Evolutionary conservation across 2,113 vertebrate genomes (phyloP), one percentile per base, ranked within the genome.

Genomic region (Dolichotis patagonum): DNA sequence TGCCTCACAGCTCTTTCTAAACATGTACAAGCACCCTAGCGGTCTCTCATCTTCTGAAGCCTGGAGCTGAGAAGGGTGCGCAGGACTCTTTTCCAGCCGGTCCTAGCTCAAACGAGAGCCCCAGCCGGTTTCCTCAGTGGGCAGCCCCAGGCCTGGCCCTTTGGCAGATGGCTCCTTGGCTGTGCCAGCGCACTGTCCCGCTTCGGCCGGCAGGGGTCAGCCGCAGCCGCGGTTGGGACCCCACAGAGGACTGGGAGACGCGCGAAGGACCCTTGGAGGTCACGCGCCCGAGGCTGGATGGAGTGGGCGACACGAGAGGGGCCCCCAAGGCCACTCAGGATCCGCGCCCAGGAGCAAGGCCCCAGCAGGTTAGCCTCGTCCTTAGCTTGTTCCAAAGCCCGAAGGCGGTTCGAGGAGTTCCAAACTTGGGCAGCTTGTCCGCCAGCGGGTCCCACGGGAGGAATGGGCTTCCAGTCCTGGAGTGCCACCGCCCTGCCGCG

Each of bases 171-270:
- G 75, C 75, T 49, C 26, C 12, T 52, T 26, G 77, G 46, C 30
- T 12, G 22, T 28, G 35, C 4, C 13, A 3, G 63, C 2, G 30
- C 56, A 1, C 38, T 38, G n/a, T 73, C 65, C 84, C 5, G n/a
- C 32, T 30, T 32, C 9, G 10, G 89, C 86, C 93, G 41, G 78
- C 62, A 93, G 97, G 49, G 95, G 96, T 88, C 97, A 97, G 94
- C 73, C 52, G 26, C 30, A 28, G 69, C 85, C 63, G 54, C 35
- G 0, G 49, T 24, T 62, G 81, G 24, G 73, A 75, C 2, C 35
- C 10, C 24, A 38, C 8, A 0, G 4, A 38, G 0, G 67, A 63
- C 83, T 4, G 82, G 16, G 30, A 35, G 16, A 46, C 9, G 24
- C 62, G 0, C 14, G 16, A 97, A 96, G 88, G 95, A 82, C 92